These are phyloP conservation scores for Tetragonula carbonaria DNA, from an alignment of 2,888 invertebrate genomes.

Conservation along the genomic window DNA sequence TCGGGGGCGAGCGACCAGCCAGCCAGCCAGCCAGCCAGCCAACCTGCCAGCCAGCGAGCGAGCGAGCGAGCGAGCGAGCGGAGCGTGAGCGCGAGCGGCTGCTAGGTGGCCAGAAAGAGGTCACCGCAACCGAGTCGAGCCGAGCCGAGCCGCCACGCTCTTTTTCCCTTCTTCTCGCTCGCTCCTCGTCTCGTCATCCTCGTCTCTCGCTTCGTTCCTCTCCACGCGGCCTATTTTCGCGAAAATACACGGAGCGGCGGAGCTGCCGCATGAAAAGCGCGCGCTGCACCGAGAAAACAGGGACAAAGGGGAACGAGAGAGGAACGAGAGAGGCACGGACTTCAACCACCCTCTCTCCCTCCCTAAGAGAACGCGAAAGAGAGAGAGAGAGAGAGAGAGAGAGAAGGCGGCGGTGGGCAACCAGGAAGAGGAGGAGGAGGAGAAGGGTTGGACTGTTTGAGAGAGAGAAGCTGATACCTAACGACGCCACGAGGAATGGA, in stretches of 20 bases:
- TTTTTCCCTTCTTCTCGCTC: constrained; percentile 38
- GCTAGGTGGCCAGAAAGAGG: constrained; percentile 48
- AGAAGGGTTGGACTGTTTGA: constrained; percentile 28
- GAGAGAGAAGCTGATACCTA: constrained; percentile 50
- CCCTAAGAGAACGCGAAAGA: too few species aligned
- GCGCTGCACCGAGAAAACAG: constrained; percentile 48
- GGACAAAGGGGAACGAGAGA: constrained; percentile 47
- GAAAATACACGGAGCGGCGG: constrained; percentile 62
- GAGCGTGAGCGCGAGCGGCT: not conserved
- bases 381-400: too few species aligned
- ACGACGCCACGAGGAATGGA: constrained; percentile 57
- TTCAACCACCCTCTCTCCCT: too few species aligned
- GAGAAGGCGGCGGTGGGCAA: too few species aligned
- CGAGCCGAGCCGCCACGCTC: constrained; percentile 39
- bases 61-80: not conserved
- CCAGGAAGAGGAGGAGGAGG: constrained; percentile 6
- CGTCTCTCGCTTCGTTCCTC: constrained; percentile 48
- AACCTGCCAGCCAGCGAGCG: too few species aligned
- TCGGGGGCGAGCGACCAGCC: constrained; percentile 24
- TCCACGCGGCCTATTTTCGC: constrained; percentile 73
- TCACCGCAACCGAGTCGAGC: constrained; percentile 42
- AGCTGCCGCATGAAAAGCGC: constrained; percentile 58
- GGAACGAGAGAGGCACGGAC: not conserved
- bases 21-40: not conserved
- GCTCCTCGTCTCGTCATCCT: constrained; percentile 27